A percentile compares a stretch with the other conserved stretches of the same genome.
Evolutionary conservation across 2,888 invertebrate species (phyloP).

Genomic region (Drosophila algonquin): DNA sequence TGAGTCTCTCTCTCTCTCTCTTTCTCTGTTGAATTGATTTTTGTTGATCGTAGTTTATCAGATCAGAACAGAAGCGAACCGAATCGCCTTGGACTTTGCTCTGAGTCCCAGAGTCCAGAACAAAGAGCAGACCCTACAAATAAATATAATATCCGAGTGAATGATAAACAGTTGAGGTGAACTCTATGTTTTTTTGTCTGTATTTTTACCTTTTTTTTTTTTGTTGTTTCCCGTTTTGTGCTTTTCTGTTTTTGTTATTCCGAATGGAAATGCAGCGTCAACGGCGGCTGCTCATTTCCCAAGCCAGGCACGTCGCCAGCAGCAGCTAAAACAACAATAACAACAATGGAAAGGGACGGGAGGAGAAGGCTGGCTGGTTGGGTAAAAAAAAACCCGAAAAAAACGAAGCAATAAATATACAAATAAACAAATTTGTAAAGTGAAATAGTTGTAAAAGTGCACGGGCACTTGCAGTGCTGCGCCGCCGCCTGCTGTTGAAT

Average conservation of each 20-base stretch:
- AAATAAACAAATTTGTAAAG: slow-evolving; percentile 58
- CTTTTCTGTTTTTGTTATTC: slow-evolving; percentile 40
- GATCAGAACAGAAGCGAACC: too few relatives aligned
- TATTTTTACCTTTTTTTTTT: background rate
- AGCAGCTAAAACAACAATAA: slow-evolving; percentile 14
- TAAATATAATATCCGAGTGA: slow-evolving; percentile 38
- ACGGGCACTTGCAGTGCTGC: slow-evolving; percentile 47
- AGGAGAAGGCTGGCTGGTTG: background rate
- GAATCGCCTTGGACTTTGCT: slow-evolving; percentile 30
- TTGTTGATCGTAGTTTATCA: background rate
- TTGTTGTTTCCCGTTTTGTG: slow-evolving; percentile 8
- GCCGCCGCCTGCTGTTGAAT: slow-evolving; percentile 20
- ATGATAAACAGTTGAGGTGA: slow-evolving; percentile 63
- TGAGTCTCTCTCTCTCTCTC: background rate
- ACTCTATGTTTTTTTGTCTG: slow-evolving; percentile 18
- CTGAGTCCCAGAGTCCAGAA: slow-evolving; percentile 12
- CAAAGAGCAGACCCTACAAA: slow-evolving; percentile 9
- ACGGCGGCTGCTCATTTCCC: slow-evolving; percentile 57
- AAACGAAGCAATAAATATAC: slow-evolving; percentile 65
- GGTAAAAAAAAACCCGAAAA: slow-evolving; percentile 14
- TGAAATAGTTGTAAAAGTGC: slow-evolving; percentile 55
- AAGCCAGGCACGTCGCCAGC: slow-evolving; percentile 58
- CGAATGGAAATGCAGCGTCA: slow-evolving; percentile 53
- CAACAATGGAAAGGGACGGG: slow-evolving; percentile 25
- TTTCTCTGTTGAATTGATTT: background rate